Base-by-base conservation (phyloP, 2,797 vertebrate species). In the Aselliscus stoliczkanus region DNA sequence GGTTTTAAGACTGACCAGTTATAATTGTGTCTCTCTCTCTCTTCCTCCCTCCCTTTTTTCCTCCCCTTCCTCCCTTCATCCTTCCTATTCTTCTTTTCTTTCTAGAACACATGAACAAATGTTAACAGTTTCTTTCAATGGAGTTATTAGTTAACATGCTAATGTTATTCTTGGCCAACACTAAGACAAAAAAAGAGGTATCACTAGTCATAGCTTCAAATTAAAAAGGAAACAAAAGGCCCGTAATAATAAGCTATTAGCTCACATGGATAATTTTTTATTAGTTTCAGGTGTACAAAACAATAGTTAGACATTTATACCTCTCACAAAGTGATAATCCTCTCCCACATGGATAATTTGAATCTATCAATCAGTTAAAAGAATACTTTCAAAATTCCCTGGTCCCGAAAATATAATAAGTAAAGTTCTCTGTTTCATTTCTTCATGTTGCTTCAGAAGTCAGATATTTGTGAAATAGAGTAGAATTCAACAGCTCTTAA, bases 311-410 rank as follows among this genome's bases (percentile, higher is more conserved):
- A 50, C 47, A 50, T 50, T 50, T 50, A 50, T 14, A 50, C 47
- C 47, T 14, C 47, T 50, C 47, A 47, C 44, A 50, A 50, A 50
- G 47, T 50, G 47, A 50, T 50, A 50, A 50, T 14, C 47, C 47
- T 14, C 47, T 50, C 47, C 47, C 39, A 81, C 14, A 72, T 60
- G 39, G 56, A 81, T 93, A 42, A 88, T 70, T 42, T 88, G 44
- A 96, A 67, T 89, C 42, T 67, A 83, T 58, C 18, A 50, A 90
- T 47, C 27, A 92, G 65, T 75, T 83, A 58, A 25, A 64, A 86
- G 25, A 82, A 89, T 31, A 95, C 31, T 88, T 96, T 88, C 79
- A 93, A 96, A 96, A 93, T 87, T 90, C 34, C 42, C 20, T 88
- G 20, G 29, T 62, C 31, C 39, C 84, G 85, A 95, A 88, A 86